Evolutionary conservation across 1,140 invertebrate species (phyloP).

Genomic region (Drosophila guanche): DNA sequence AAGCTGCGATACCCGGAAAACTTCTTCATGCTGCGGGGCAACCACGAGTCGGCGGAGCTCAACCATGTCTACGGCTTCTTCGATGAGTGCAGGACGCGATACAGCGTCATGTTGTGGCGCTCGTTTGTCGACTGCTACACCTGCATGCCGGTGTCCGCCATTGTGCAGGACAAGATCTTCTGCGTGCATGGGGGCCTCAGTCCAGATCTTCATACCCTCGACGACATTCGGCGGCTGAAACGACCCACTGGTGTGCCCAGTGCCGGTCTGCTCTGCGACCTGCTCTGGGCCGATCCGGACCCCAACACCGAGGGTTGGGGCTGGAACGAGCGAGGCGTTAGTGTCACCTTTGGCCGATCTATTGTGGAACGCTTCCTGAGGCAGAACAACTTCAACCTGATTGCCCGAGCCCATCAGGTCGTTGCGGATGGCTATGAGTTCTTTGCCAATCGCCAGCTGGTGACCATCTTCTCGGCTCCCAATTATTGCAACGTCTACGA

Average conservation of each 20-base stretch:
- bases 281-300: slow-evolving; percentile 97
- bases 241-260: slow-evolving; percentile 99
- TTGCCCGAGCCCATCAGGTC: slow-evolving; percentile 90
- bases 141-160: slow-evolving; percentile 96
- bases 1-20: slow-evolving; percentile 35
- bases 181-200: slow-evolving; percentile 99
- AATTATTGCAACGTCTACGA: slow-evolving; percentile 94
- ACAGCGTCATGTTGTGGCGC: slow-evolving; percentile 34
- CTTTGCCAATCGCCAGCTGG: slow-evolving; percentile 97
- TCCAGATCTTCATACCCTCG: slow-evolving; percentile 98
- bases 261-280: slow-evolving; percentile 99
- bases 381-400: slow-evolving; percentile 28
- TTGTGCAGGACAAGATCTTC: slow-evolving; percentile 99
- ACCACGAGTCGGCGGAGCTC: slow-evolving; percentile 90
- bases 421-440: slow-evolving; percentile 99
- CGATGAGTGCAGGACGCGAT: slow-evolving; percentile 45
- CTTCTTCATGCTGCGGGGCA: slow-evolving; percentile 50
- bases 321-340: slow-evolving; percentile 39
- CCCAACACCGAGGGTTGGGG: slow-evolving; percentile 2
- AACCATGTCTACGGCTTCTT: slow-evolving; percentile 41
- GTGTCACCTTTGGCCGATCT: slow-evolving; percentile 17
- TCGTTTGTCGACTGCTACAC: slow-evolving; percentile 91
- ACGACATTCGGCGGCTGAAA: slow-evolving; percentile 99
- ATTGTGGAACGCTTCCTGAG: slow-evolving; percentile 34
- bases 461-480: slow-evolving; percentile 93